A percentile compares a stretch with the other conserved stretches of the same genome.
These are phyloP conservation scores for Candidula unifasciata DNA, from an alignment of 2,888 invertebrate genomes.

Conservation along the genomic window DNA sequence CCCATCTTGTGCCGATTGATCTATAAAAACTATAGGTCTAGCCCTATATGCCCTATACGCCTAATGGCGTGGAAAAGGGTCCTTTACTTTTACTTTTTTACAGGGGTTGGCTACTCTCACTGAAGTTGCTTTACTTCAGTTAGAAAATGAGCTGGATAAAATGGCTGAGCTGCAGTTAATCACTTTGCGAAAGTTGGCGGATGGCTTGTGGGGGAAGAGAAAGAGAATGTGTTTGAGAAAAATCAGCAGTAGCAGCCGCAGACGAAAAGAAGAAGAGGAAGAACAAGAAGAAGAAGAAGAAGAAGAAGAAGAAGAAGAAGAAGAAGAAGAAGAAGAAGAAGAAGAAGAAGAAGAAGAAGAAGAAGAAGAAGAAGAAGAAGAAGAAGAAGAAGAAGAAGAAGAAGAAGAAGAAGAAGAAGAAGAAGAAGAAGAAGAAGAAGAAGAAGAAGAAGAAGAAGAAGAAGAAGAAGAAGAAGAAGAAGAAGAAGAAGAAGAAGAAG, in stretches of 20 bases:
- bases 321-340: not conserved
- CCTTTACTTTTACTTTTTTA: no score
- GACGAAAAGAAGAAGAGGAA: not conserved
- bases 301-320: not conserved
- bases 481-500: slow-evolving; percentile 9
- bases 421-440: not conserved
- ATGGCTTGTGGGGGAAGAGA: no score
- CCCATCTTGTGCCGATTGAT: no score
- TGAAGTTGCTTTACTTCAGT: not conserved
- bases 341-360: no score
- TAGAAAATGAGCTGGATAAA: no score
- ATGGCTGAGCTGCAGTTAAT: no score
- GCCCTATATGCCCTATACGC: no score
- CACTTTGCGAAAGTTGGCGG: no score
- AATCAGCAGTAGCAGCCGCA: not conserved
- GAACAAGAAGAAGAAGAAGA: not conserved
- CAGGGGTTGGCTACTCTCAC: no score
- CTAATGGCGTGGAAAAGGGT: no score
- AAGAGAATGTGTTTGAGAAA: no score
- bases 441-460: not conserved
- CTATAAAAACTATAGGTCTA: no score
- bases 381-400: not conserved
- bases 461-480: not conserved
- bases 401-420: not conserved
- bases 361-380: not conserved